phyloP scores from a whole-genome alignment of 2,797 vertebrate species.

The Oreortyx pictus region DNA sequence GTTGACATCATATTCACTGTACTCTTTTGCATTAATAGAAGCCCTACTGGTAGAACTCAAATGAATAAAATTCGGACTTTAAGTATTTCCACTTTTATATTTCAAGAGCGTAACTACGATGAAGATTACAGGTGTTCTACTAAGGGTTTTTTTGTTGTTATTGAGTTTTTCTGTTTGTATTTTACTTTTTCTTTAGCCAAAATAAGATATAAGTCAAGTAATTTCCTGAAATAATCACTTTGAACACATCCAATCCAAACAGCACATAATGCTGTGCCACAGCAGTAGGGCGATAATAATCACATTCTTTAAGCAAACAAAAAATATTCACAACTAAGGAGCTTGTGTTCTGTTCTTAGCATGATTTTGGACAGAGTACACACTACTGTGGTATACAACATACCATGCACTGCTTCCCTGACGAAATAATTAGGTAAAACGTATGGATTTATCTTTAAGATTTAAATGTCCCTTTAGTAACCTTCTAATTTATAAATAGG shows the following conservation, averaged over 20 bases:
- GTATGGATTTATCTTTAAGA: background rate
- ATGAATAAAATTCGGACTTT: background rate
- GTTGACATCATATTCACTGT: background rate
- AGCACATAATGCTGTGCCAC: accelerated
- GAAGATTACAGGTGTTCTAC: background rate
- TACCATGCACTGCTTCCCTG: background rate
- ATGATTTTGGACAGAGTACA: background rate
- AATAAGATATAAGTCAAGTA: background rate
- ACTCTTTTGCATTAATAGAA: background rate
- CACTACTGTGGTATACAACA: background rate
- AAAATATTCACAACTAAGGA: background rate
- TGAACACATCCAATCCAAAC: background rate
- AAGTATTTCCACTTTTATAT: background rate
- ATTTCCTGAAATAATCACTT: background rate
- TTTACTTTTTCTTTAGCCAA: background rate
- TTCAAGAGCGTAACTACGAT: background rate
- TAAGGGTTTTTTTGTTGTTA: background rate
- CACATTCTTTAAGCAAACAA: background rate
- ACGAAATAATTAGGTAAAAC: background rate
- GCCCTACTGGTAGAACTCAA: background rate
- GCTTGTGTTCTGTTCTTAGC: background rate
- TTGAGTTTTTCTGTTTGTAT: no score
- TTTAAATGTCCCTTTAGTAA: accelerated
- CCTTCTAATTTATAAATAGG: background rate
- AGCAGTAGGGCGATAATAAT: background rate